Percentiles rank a stretch among this genome's conserved stretches.
Evolutionary conservation across 92 coral and sea anemone species (phyloP).

Genomic region (Micromussa lordhowensis): DNA sequence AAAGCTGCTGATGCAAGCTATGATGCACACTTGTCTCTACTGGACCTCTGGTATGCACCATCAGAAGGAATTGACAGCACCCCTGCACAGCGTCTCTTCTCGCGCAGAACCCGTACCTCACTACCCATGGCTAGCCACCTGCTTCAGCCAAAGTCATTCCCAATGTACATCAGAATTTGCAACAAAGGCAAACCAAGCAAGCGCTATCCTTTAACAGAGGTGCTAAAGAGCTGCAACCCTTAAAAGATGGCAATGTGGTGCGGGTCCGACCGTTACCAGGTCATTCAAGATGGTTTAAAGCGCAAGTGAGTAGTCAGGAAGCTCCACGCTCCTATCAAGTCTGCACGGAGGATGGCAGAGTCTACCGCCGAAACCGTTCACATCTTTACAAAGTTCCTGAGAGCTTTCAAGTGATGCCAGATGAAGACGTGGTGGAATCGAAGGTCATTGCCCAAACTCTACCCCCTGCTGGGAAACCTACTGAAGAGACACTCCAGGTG

Average conservation of each 20-base stretch:
- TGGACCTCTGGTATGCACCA: conserved; percentile 27
- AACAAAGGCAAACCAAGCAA: neutral
- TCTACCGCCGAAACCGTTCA: conserved; percentile 21
- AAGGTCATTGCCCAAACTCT: too few relatives aligned
- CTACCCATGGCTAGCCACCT: conserved; percentile 6
- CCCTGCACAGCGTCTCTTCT: conserved; percentile 30
- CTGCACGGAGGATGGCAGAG: conserved; percentile 13
- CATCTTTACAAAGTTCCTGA: neutral
- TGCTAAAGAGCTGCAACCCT: conserved; percentile 7
- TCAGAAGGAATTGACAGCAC: conserved; percentile 37
- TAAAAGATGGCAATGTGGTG: conserved; percentile 28
- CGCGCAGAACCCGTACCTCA: conserved; percentile 15
- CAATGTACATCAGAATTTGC: neutral
- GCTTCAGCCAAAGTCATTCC: conserved; percentile 32
- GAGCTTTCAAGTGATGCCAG: neutral
- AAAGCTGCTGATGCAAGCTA: conserved; percentile 13
- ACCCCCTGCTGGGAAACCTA: too few relatives aligned
- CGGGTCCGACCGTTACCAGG: conserved; percentile 8
- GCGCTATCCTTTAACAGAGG: conserved; percentile 19
- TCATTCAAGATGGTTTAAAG: conserved; percentile 30
- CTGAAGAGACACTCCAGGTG: neutral
- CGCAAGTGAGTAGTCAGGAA: conserved; percentile 12
- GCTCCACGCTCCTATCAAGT: conserved; percentile 25
- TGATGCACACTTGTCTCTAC: conserved; percentile 12
- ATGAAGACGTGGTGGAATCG: too few relatives aligned